Percentiles rank a stretch among this genome's conserved stretches.
These are phyloP conservation scores for Phrynocephalus forsythii DNA, from an alignment of 2,797 vertebrate genomes.

Conservation along the genomic window DNA sequence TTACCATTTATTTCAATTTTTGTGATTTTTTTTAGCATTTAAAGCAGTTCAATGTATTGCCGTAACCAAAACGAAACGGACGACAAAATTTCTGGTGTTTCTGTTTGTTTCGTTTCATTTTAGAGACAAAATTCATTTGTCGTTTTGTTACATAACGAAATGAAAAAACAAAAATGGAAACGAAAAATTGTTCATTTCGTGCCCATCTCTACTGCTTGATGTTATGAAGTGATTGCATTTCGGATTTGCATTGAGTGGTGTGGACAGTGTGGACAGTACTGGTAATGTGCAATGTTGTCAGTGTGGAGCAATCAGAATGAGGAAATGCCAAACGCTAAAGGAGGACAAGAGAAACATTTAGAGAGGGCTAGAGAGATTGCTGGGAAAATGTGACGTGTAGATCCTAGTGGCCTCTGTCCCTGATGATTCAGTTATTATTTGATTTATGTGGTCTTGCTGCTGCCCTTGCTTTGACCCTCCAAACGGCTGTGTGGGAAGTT, in stretches of 20 bases:
- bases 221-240: not conserved
- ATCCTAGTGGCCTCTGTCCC: conserved; percentile 74
- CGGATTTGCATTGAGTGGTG: not conserved
- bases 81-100: no score
- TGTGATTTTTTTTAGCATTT: no score
- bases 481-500: conserved; percentile 80
- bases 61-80: no score
- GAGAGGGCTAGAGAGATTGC: conserved; percentile 66
- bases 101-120: no score
- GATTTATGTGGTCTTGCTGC: conserved; percentile 80
- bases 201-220: not conserved
- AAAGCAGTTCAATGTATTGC: no score
- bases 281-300: not conserved
- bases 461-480: conserved; percentile 81
- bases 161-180: no score
- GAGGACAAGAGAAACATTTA: conserved; percentile 60
- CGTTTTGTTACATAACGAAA: no score
- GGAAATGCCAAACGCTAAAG: conserved; percentile 56
- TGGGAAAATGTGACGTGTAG: conserved; percentile 75
- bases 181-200: no score
- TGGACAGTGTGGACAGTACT: not conserved
- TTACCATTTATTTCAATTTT: no score
- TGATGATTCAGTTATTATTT: conserved; percentile 78
- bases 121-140: no score
- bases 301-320: conserved; percentile 46